phyloP scores from a whole-genome alignment of 2,888 invertebrate species.

The Rhingia rostrata region DNA sequence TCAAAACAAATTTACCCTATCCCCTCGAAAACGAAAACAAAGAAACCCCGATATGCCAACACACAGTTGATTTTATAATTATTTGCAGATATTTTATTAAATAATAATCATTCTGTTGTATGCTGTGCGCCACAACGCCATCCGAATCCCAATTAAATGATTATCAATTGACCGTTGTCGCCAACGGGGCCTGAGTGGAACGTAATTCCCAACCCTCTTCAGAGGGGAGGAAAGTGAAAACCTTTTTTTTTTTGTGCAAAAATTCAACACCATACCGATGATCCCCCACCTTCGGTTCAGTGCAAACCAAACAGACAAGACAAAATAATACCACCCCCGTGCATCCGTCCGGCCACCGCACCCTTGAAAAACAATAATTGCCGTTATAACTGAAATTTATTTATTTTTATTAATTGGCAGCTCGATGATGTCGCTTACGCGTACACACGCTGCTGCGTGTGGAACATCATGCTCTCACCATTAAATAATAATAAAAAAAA shows the following conservation, averaged over 20 bases:
- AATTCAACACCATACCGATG: slow-evolving; percentile 1
- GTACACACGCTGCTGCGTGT: slow-evolving; percentile 11
- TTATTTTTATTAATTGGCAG: slow-evolving; percentile 68
- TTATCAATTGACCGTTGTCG: slow-evolving; percentile 62
- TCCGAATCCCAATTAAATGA: slow-evolving; percentile 72
- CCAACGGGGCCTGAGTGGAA: neutral
- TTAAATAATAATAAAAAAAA: slow-evolving; percentile 1
- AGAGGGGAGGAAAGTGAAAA: neutral
- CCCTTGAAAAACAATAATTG: slow-evolving; percentile 45
- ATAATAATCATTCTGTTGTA: slow-evolving; percentile 51
- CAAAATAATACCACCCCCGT: neutral
- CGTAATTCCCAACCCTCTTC: neutral
- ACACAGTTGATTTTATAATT: slow-evolving; percentile 68
- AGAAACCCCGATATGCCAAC: slow-evolving; percentile 41
- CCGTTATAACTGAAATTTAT: slow-evolving; percentile 65
- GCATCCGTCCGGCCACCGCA: neutral
- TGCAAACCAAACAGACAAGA: neutral
- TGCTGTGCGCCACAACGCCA: slow-evolving; percentile 39
- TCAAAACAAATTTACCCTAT: slow-evolving; percentile 22
- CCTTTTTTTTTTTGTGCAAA: neutral
- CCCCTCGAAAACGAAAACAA: neutral
- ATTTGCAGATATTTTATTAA: slow-evolving; percentile 67
- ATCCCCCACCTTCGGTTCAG: neutral
- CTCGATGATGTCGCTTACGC: slow-evolving; percentile 11
- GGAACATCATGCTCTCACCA: slow-evolving; percentile 26